These are phyloP conservation scores for Barypeithes pellucidus DNA, from an alignment of 2,888 invertebrate species.

Conservation along the genomic window DNA sequence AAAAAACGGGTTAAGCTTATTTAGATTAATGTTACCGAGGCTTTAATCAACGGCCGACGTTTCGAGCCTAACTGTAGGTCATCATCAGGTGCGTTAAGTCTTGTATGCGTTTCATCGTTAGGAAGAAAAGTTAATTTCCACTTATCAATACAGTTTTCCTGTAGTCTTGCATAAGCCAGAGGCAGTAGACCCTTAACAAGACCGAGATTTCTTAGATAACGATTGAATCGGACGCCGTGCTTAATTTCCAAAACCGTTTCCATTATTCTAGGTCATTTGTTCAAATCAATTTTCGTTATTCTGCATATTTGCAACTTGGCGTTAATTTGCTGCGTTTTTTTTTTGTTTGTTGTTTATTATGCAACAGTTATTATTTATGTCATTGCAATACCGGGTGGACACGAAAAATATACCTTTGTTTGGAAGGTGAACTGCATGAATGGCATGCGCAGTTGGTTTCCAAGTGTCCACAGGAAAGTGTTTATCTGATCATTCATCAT, in stretches of 20 bases:
- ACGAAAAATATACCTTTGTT: not conserved
- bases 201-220: conserved; percentile 34
- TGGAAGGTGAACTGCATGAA: no score
- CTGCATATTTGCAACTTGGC: conserved; percentile 29
- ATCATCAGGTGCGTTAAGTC: no score
- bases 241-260: conserved; percentile 38
- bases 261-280: conserved; percentile 41
- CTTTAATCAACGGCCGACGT: no score
- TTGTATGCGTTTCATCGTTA: no score
- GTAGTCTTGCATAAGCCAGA: not conserved
- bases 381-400: conserved; percentile 21
- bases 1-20: no score
- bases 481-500: no score
- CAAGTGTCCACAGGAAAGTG: no score
- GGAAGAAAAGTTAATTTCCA: no score
- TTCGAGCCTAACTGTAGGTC: no score
- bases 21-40: no score
- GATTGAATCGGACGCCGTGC: conserved; percentile 14
- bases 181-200: not conserved
- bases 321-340: conserved; percentile 36
- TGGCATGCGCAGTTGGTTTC: no score
- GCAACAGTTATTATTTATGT: conserved; percentile 40
- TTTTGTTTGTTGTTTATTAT: conserved; percentile 35
- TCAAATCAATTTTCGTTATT: conserved; percentile 42
- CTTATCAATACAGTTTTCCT: no score